A percentile compares a stretch with the other conserved stretches of the same genome.
Conservation (phyloP, 2,113 vertebrate species). For the Halcyon senegalensis region DNA sequence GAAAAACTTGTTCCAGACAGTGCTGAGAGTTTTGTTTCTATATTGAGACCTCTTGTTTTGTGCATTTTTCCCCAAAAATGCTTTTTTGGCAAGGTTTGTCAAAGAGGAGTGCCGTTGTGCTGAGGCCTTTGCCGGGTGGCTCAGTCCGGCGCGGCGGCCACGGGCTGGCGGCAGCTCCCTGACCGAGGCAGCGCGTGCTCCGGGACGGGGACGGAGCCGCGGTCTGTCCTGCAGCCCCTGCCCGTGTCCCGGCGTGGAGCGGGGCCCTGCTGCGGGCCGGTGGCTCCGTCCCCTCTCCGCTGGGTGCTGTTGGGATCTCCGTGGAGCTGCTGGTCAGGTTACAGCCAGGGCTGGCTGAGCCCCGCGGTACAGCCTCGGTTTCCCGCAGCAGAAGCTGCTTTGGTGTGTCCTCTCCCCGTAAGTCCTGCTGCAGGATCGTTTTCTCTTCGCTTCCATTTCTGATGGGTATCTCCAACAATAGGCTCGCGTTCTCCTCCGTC, state of each 20-base stretch:
- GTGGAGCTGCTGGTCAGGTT: not conserved
- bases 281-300: accelerated
- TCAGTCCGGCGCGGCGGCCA: accelerated
- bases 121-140: not conserved
- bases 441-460: not conserved
- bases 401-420: not conserved
- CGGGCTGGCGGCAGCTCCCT: accelerated
- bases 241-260: accelerated
- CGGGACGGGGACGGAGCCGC: too few relatives aligned
- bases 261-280: not conserved
- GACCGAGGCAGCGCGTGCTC: accelerated
- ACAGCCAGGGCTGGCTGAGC: not conserved
- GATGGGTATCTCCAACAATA: not conserved
- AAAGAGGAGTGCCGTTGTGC: not conserved
- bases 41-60: too few relatives aligned
- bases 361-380: accelerated
- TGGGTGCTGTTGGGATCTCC: accelerated
- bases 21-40: not conserved
- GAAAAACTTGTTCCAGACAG: not conserved
- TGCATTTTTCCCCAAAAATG: not conserved
- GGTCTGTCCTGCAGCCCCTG: not conserved
- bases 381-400: not conserved
- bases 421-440: not conserved
- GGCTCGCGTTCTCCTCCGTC: not conserved
- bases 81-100: not conserved